Conservation (phyloP, 1,140 invertebrate genomes). For the Drosophila sp. region DNA sequence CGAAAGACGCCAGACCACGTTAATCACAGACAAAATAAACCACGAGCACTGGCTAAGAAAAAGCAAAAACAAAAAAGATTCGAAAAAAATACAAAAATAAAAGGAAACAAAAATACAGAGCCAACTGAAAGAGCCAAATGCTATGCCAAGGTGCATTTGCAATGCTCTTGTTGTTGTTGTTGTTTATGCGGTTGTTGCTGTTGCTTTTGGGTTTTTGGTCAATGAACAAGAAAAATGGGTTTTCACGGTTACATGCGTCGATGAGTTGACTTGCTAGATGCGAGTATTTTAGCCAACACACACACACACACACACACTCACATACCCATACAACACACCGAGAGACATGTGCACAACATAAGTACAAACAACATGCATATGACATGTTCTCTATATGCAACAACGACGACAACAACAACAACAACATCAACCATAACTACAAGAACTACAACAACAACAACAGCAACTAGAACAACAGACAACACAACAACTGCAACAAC, state of each 20-base stretch:
- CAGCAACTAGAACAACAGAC: not conserved
- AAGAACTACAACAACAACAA: not conserved
- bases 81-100: not conserved
- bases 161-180: constrained; percentile 35
- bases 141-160: constrained; percentile 43
- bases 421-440: not conserved
- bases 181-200: constrained; percentile 16
- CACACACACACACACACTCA: constrained; percentile 11
- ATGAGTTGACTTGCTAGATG: constrained; percentile 14
- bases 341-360: constrained; percentile 9
- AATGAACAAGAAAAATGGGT: constrained; percentile 82
- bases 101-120: constrained; percentile 1
- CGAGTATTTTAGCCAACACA: constrained; percentile 1
- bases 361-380: constrained; percentile 41
- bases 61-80: no score
- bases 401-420: constrained; percentile 12
- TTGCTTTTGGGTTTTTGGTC: constrained; percentile 63
- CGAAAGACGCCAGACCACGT: constrained; percentile 60
- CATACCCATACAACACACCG: constrained; percentile 2
- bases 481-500: not conserved
- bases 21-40: constrained; percentile 67
- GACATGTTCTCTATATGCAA: constrained; percentile 42
- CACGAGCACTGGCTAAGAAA: constrained; percentile 4
- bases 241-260: constrained; percentile 81
- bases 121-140: constrained; percentile 45